These are phyloP conservation scores for Chromis chromis DNA, from an alignment of 2,797 vertebrate genomes.

Conservation along the genomic window DNA sequence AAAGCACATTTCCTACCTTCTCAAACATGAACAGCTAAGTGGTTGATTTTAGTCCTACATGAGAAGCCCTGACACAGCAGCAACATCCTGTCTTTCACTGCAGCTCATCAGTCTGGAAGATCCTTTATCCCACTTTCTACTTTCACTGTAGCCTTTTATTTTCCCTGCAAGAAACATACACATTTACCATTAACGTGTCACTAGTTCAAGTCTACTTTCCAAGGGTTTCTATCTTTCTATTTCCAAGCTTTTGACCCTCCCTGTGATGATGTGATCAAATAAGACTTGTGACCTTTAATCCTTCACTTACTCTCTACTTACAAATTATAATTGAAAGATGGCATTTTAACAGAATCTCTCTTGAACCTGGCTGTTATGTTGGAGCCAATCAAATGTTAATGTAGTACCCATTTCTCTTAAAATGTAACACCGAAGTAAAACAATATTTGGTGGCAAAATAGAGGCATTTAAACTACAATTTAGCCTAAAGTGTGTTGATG, in stretches of 20 bases:
- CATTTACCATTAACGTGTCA: slow-evolving; percentile 12
- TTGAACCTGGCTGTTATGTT: background rate
- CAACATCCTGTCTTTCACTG: slow-evolving; percentile 6
- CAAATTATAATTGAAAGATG: slow-evolving; percentile 17
- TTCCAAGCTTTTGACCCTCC: slow-evolving; percentile 3
- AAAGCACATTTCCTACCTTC: slow-evolving; percentile 3
- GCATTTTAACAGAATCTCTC: slow-evolving; percentile 16
- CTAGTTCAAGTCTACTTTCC: background rate
- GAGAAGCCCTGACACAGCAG: slow-evolving; percentile 1
- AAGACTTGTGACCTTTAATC: slow-evolving; percentile 35
- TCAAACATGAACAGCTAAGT: background rate
- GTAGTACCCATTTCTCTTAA: background rate
- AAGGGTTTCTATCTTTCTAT: background rate
- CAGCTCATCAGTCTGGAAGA: background rate
- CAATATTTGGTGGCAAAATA: slow-evolving; percentile 8
- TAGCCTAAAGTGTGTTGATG: slow-evolving; percentile 20
- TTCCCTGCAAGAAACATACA: slow-evolving; percentile 20
- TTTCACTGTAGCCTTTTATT: slow-evolving; percentile 35
- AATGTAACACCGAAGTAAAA: slow-evolving; percentile 1
- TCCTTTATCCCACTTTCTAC: slow-evolving; percentile 31
- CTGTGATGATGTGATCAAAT: slow-evolving; percentile 11
- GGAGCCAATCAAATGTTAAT: slow-evolving; percentile 27
- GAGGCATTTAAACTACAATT: slow-evolving; percentile 29
- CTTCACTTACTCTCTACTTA: slow-evolving; percentile 22
- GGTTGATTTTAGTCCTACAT: slow-evolving; percentile 9